These are phyloP conservation scores for Mormyrus lacerda DNA, from an alignment of 2,113 vertebrate genomes.

Conservation along the genomic window DNA sequence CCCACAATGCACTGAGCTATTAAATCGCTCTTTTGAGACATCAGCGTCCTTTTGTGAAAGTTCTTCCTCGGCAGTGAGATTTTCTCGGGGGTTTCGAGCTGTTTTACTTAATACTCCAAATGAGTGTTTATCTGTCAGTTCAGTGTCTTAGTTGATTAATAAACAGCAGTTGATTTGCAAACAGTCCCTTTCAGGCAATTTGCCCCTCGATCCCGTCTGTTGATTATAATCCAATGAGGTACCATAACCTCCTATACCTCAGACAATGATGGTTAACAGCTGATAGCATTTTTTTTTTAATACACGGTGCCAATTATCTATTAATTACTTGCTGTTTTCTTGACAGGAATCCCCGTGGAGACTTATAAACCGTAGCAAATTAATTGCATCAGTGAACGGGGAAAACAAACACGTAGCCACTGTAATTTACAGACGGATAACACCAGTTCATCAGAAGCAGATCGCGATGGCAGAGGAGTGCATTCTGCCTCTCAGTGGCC, in stretches of 20 bases:
- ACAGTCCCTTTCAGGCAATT: neutral
- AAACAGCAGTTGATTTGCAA: conserved; percentile 3
- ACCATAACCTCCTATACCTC: neutral
- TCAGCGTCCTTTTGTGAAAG: neutral
- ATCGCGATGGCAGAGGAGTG: no score
- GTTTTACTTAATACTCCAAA: neutral
- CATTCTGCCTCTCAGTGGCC: neutral
- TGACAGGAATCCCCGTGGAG: conserved; percentile 9
- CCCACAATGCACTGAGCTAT: neutral
- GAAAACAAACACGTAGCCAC: conserved; percentile 8
- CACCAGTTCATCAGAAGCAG: neutral
- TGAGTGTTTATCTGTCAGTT: neutral
- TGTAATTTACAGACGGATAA: conserved; percentile 10
- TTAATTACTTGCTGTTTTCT: conserved; percentile 16
- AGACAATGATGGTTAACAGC: conserved; percentile 1
- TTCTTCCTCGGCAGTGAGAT: neutral
- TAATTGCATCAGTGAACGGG: conserved; percentile 9
- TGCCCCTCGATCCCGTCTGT: neutral
- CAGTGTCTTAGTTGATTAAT: neutral
- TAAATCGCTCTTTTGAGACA: neutral
- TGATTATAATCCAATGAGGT: neutral
- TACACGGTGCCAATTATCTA: conserved; percentile 11
- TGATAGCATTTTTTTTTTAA: conserved; percentile 7
- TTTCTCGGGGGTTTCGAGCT: neutral
- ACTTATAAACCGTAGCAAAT: conserved; percentile 9